Evolutionary conservation across 2,797 vertebrate species (phyloP), one percentile per base, ranked within the genome.

Genomic region (Spea hammondii): DNA sequence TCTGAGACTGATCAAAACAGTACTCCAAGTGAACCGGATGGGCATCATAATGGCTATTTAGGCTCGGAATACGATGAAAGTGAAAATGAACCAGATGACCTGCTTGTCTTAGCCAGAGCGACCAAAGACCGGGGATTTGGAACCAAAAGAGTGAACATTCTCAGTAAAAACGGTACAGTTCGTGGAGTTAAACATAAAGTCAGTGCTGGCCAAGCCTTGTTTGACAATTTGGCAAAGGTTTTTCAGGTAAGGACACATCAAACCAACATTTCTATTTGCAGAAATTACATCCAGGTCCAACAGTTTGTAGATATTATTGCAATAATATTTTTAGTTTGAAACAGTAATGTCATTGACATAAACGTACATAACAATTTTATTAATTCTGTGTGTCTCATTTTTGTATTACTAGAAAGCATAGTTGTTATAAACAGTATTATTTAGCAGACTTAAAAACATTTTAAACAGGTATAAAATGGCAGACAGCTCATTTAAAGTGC

Each of bases 131-230:
- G 90, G 84, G 86, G 88, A 5, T 95, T 97, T 88, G 93, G 92
- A 72, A 94, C 92, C 66, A 98, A 95, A 85, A 88, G 96, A 85
- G 93, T 99, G 89, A 97, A 99, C 88, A 99, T 99, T 84, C 91
- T 98, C 80, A 99, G 98, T 88, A 98, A 98, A 90, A 99, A 99
- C 0, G 97, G 98, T 65, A 99, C 97, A 3, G 94, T 99, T 59
- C 92, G 98, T 83, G 98, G 98, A 49, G 95, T 99, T 84, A 98
- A 96, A 85, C 93, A 99, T 85, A 99, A 99, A 95, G 98, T 99
- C 90, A 97, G 94, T 7, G 96, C 97, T 6, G 97, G 96, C 64
- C 98, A 99, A 91, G 93, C 93, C 48, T 93, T 97, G 57, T 99
- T 99, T 88, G 92, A 97, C 87, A 99, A 95, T 85, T 89, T 99